phyloP scores from a whole-genome alignment of 2,888 invertebrate genomes.

The Leucophora obtusa region DNA sequence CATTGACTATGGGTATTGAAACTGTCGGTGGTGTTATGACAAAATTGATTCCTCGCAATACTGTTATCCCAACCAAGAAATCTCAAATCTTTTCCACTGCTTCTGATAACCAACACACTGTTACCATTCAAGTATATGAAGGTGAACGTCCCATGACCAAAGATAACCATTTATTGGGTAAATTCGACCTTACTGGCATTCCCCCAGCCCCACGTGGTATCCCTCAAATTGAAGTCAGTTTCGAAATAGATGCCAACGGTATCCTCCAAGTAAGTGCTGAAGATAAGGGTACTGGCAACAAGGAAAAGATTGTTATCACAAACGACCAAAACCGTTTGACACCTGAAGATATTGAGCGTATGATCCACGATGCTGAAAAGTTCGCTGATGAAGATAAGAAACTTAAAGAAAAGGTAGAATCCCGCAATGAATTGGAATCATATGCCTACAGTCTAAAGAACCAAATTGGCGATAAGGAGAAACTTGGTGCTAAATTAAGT shows the following conservation, averaged over 20 bases:
- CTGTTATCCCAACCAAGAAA: slow-evolving; percentile 99
- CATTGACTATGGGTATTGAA: slow-evolving; percentile 99
- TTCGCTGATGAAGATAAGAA: slow-evolving; percentile 99
- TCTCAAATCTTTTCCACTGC: slow-evolving; percentile 99
- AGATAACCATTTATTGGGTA: slow-evolving; percentile 98
- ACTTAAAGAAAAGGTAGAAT: slow-evolving; percentile 95
- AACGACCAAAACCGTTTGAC: slow-evolving; percentile 98
- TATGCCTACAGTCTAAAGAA: slow-evolving; percentile 99
- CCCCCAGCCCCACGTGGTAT: slow-evolving; percentile 96
- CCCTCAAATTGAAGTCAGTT: slow-evolving; percentile 96
- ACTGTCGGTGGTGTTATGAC: slow-evolving; percentile 99
- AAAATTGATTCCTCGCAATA: slow-evolving; percentile 97
- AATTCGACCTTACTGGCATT: slow-evolving; percentile 98
- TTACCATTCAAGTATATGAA: slow-evolving; percentile 99
- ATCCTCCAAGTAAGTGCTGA: slow-evolving; percentile 98
- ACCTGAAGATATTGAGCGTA: slow-evolving; percentile 98
- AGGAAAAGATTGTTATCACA: slow-evolving; percentile 99
- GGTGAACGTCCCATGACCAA: slow-evolving; percentile 99
- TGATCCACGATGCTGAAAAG: slow-evolving; percentile 99
- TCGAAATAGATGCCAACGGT: slow-evolving; percentile 96
- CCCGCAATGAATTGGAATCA: slow-evolving; percentile 97
- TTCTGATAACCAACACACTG: slow-evolving; percentile 98
- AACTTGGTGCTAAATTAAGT: slow-evolving; percentile 93
- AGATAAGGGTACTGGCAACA: slow-evolving; percentile 99
- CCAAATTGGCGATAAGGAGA: slow-evolving; percentile 97